A percentile compares a stretch with the other conserved stretches of the same genome.
Evolutionary conservation across 2,888 invertebrate species (phyloP).

Genomic region (Onchidella celtica): DNA sequence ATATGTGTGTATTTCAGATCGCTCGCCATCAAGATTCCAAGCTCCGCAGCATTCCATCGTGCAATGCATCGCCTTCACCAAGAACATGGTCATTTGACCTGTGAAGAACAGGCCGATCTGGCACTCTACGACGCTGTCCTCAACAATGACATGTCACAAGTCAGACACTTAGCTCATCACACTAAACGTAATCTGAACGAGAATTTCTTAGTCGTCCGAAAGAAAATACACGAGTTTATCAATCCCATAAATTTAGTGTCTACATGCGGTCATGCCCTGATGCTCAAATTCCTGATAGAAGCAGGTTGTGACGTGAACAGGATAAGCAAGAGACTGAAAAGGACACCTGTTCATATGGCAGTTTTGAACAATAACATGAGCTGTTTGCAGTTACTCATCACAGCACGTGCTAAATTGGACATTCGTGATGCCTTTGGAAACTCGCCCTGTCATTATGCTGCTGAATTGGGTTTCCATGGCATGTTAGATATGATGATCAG

Average conservation of each 20-base stretch:
- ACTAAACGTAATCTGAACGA: slow-evolving; percentile 77
- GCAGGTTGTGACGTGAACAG: slow-evolving; percentile 76
- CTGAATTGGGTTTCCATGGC: slow-evolving; percentile 76
- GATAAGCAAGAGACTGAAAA: slow-evolving; percentile 72
- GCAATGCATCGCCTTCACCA: slow-evolving; percentile 10
- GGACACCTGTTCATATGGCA: slow-evolving; percentile 77
- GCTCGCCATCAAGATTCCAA: too few relatives aligned
- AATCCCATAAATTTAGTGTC: slow-evolving; percentile 77
- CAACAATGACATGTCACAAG: slow-evolving; percentile 21
- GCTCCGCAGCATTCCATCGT: too few relatives aligned
- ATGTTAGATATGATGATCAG: slow-evolving; percentile 75
- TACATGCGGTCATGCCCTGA: slow-evolving; percentile 75
- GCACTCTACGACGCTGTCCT: slow-evolving; percentile 29
- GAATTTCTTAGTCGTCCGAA: slow-evolving; percentile 75
- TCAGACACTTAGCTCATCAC: slow-evolving; percentile 68
- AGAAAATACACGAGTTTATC: slow-evolving; percentile 75
- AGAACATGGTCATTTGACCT: slow-evolving; percentile 4
- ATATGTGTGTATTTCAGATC: too few relatives aligned
- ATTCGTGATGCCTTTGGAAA: slow-evolving; percentile 78
- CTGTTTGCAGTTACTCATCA: slow-evolving; percentile 75
- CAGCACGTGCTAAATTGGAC: slow-evolving; percentile 76
- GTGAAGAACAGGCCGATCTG: slow-evolving; percentile 35
- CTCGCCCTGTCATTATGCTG: slow-evolving; percentile 78
- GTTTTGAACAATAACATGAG: slow-evolving; percentile 77
- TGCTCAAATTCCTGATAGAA: slow-evolving; percentile 73